Evolutionary conservation across 2,888 invertebrate genomes (phyloP).

Genomic region (Drosophila ezoana): DNA sequence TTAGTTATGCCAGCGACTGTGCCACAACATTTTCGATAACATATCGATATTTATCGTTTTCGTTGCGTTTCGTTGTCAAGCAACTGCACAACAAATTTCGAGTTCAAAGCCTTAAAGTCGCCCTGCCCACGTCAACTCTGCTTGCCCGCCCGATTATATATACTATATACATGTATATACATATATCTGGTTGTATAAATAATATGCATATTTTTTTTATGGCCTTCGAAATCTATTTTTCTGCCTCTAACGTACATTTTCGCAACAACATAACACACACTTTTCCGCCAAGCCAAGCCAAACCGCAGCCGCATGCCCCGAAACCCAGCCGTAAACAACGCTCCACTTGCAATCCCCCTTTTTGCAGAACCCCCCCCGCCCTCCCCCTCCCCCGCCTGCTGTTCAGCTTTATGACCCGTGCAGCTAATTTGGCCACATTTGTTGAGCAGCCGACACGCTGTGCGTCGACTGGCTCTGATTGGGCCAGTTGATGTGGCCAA

Average conservation of each 20-base stretch:
- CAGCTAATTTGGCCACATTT: slow-evolving; percentile 56
- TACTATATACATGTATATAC: background rate
- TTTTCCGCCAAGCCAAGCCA: background rate
- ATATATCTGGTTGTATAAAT: background rate
- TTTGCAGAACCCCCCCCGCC: too few relatives aligned
- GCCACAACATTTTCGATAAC: too few relatives aligned
- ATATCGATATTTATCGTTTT: background rate
- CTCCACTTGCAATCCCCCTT: too few relatives aligned
- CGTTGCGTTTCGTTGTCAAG: too few relatives aligned
- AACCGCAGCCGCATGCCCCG: background rate
- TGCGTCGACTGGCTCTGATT: slow-evolving; percentile 46
- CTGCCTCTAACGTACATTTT: background rate
- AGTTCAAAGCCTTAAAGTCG: too few relatives aligned
- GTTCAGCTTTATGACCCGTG: slow-evolving; percentile 51
- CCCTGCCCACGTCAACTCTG: too few relatives aligned
- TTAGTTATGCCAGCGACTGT: too few relatives aligned
- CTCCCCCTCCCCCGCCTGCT: slow-evolving; percentile 4
- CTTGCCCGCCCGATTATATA: too few relatives aligned
- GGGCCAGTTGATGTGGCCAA: slow-evolving; percentile 1
- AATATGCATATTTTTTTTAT: background rate
- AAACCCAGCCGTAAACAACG: background rate
- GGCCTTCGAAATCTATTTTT: slow-evolving; percentile 1
- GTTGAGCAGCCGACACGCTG: slow-evolving; percentile 28
- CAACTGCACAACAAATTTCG: too few relatives aligned
- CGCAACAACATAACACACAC: background rate